phyloP scores from a whole-genome alignment of 2,113 vertebrate genomes.

The Paraplagusia blochii region DNA sequence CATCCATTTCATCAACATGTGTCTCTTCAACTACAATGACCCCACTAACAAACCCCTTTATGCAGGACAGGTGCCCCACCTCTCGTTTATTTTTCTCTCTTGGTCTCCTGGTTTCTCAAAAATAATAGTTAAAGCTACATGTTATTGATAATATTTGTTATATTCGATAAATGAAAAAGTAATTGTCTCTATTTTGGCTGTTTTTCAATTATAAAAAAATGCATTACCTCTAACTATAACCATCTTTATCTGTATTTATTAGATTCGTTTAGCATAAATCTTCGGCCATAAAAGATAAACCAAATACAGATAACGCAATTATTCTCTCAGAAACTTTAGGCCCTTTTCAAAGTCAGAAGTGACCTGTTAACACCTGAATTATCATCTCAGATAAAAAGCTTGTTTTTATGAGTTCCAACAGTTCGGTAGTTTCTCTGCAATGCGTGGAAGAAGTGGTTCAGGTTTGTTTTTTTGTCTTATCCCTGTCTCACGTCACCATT shows the following conservation, averaged over 20 bases:
- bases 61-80: slow-evolving; percentile 84
- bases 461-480: slow-evolving; percentile 2
- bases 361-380: not conserved
- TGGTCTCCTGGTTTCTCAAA: too few relatives aligned
- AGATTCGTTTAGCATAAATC: not conserved
- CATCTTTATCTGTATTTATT: not conserved
- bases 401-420: not conserved
- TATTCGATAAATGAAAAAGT: too few relatives aligned
- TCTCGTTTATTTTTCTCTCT: not conserved
- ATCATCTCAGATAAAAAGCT: not conserved
- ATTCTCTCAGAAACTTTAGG: not conserved
- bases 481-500: slow-evolving; percentile 16
- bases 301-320: not conserved
- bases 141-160: too few relatives aligned
- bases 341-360: not conserved
- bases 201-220: too few relatives aligned
- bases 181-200: too few relatives aligned
- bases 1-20: slow-evolving; percentile 99
- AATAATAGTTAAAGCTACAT: too few relatives aligned
- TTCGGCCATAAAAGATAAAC: not conserved
- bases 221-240: not conserved
- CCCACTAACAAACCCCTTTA: slow-evolving; percentile 83
- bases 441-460: not conserved
- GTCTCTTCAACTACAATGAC: slow-evolving; percentile 92
- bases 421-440: not conserved